Evolutionary conservation across 53 echinoderm and acorn worm genomes (phyloP).

Genomic region (Arbacia lixula): DNA sequence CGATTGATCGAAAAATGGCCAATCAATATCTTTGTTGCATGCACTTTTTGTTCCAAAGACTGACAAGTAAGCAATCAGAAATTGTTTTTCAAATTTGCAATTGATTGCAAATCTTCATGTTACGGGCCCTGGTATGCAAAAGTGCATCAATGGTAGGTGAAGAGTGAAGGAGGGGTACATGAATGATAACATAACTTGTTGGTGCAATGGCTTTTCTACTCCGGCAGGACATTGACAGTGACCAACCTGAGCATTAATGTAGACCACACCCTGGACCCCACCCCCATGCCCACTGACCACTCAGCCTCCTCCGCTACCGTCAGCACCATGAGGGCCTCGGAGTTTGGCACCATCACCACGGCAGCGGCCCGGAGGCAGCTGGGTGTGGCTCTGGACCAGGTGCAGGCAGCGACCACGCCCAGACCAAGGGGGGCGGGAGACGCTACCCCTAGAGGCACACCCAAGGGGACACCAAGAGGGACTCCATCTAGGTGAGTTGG

Average conservation of each 20-base stretch:
- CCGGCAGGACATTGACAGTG: slow-evolving; percentile 39
- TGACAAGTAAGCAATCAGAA: too few species aligned
- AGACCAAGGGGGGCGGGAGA: neutral
- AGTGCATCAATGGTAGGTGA: too few species aligned
- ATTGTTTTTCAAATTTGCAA: too few species aligned
- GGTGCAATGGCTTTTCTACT: too few species aligned
- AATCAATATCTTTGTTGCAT: too few species aligned
- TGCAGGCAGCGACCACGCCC: slow-evolving; percentile 27
- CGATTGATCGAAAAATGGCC: too few species aligned
- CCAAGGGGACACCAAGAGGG: neutral
- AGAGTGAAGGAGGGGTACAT: too few species aligned
- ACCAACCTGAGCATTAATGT: slow-evolving; percentile 26
- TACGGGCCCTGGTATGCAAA: too few species aligned
- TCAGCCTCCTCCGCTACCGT: too few species aligned
- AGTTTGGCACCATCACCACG: slow-evolving; percentile 24
- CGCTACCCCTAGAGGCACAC: slow-evolving; percentile 22
- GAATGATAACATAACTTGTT: too few species aligned
- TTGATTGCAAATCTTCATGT: too few species aligned
- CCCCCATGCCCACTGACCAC: slow-evolving; percentile 48
- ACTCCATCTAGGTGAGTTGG: neutral
- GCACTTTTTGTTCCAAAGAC: too few species aligned
- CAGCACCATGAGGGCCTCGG: neutral
- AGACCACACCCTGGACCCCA: slow-evolving; percentile 20
- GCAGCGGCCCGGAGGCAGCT: slow-evolving; percentile 57
- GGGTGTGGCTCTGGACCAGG: slow-evolving; percentile 41